phyloP scores from a whole-genome alignment of 2,797 vertebrate genomes.

The Cetoscarus ocellatus region DNA sequence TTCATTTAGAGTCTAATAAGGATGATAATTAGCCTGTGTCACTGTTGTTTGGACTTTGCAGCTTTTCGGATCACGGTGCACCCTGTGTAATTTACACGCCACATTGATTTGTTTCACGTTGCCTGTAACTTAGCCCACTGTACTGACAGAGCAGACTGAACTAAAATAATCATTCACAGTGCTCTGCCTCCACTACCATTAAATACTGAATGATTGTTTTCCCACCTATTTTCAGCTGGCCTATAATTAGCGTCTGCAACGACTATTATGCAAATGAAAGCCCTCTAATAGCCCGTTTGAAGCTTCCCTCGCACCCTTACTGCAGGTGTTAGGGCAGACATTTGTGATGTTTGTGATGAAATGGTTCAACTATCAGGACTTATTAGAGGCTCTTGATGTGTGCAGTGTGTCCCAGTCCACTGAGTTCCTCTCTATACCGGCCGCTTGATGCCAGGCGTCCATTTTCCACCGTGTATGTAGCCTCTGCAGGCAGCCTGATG shows the following conservation, averaged over 20 bases:
- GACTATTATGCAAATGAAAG: conserved; percentile 64
- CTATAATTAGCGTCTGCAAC: conserved; percentile 66
- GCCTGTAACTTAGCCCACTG: conserved; percentile 62
- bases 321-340: conserved; percentile 36
- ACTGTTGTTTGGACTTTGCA: conserved; percentile 51
- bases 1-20: conserved; percentile 9
- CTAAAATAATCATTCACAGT: conserved; percentile 29
- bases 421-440: conserved; percentile 60
- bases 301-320: conserved; percentile 30
- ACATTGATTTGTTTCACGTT: conserved; percentile 68
- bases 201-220: conserved; percentile 35
- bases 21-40: conserved; percentile 27
- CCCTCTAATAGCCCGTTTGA: conserved; percentile 51
- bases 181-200: conserved; percentile 32
- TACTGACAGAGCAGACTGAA: conserved; percentile 34
- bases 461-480: conserved; percentile 80
- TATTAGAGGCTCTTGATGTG: conserved; percentile 27
- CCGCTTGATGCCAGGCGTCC: conserved; percentile 77
- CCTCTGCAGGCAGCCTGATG: conserved; percentile 69
- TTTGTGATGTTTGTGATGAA: conserved; percentile 30
- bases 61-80: conserved; percentile 41
- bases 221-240: conserved; percentile 48
- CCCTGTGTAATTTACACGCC: conserved; percentile 45
- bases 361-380: conserved; percentile 12
- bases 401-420: conserved; percentile 52